Evolutionary conservation across 2,888 invertebrate species (phyloP).

Genomic region (Geotrupes spiniger): DNA sequence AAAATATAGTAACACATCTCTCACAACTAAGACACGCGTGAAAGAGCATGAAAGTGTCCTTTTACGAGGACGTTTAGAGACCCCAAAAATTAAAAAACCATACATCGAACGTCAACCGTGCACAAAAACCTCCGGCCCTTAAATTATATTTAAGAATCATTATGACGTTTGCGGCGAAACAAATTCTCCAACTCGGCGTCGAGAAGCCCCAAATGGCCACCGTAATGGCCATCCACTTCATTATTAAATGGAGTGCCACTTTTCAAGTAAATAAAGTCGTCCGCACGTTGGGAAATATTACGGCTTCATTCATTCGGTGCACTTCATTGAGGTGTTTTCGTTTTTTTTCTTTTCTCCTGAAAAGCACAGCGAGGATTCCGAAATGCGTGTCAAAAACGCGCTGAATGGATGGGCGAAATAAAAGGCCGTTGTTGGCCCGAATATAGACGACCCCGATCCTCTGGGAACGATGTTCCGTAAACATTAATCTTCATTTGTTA

Average conservation of each 20-base stretch:
- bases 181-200: neutral
- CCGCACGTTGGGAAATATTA: conserved; percentile 7
- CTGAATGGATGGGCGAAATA: conserved; percentile 34
- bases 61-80: no score
- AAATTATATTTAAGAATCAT: conserved; percentile 3
- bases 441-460: conserved; percentile 32
- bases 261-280: conserved; percentile 40
- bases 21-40: no score
- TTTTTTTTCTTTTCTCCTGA: conserved; percentile 11
- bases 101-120: no score
- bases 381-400: conserved; percentile 42
- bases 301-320: conserved; percentile 12
- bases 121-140: no score
- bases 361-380: conserved; percentile 32
- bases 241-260: conserved; percentile 28
- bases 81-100: no score
- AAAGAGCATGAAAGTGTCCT: no score
- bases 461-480: conserved; percentile 35
- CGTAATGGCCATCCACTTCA: conserved; percentile 32
- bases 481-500: conserved; percentile 52
- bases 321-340: conserved; percentile 7
- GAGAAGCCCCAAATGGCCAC: conserved; percentile 43
- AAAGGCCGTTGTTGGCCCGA: conserved; percentile 9
- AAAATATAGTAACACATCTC: no score
- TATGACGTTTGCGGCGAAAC: conserved; percentile 3